phyloP scores from a whole-genome alignment of 2,113 vertebrate species.

The Psettodes erumei region DNA sequence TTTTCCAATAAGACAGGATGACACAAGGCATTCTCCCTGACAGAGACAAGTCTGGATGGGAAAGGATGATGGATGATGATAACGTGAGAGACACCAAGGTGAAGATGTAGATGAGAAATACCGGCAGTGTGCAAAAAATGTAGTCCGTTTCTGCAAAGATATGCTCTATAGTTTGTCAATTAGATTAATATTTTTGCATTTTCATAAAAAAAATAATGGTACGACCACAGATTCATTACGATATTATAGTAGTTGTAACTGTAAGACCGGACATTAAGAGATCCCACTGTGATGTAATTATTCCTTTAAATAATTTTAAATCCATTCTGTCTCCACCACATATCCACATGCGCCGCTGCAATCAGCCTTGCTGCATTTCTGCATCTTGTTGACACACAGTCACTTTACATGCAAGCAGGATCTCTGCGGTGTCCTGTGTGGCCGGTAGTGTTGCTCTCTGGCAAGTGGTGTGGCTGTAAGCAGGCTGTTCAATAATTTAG shows the following conservation, averaged over 20 bases:
- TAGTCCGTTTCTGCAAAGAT: neutral
- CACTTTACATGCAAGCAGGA: neutral
- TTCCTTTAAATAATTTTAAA: neutral
- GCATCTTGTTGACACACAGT: too few relatives aligned
- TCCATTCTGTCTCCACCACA: neutral
- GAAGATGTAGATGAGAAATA: neutral
- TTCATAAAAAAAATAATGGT: neutral
- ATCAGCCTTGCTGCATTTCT: neutral
- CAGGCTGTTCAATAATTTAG: slow-evolving; percentile 72
- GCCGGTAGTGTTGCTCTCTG: slow-evolving; percentile 27
- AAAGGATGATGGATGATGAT: slow-evolving; percentile 51
- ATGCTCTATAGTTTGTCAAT: neutral
- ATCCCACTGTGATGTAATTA: too few relatives aligned
- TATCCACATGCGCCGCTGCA: neutral
- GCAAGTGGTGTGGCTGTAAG: slow-evolving; percentile 32
- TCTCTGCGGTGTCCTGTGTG: slow-evolving; percentile 11
- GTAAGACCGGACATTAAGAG: too few relatives aligned
- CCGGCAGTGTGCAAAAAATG: neutral
- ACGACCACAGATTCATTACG: neutral
- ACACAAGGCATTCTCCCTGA: slow-evolving; percentile 31
- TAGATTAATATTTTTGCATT: neutral
- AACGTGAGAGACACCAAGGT: slow-evolving; percentile 15
- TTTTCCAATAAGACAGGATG: slow-evolving; percentile 53
- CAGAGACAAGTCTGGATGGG: slow-evolving; percentile 15
- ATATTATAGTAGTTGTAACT: neutral